These are phyloP conservation scores for Lymantria dispar DNA, from an alignment of 2,888 invertebrate genomes.

Conservation along the genomic window DNA sequence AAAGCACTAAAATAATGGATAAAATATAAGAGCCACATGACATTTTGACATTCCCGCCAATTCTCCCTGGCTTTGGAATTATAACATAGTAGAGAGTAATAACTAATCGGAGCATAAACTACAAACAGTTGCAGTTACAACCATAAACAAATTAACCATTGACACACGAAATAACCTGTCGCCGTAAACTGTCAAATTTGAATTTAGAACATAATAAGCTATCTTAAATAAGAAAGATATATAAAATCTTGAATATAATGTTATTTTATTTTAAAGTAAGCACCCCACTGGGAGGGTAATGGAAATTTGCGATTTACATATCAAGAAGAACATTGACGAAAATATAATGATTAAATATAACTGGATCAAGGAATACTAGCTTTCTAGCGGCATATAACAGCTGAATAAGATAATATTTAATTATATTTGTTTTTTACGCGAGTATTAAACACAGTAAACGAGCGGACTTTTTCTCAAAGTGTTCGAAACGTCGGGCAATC, in stretches of 20 bases:
- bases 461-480: too few relatives aligned
- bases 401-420: too few relatives aligned
- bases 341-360: not conserved
- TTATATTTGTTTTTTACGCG: too few relatives aligned
- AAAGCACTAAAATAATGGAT: too few relatives aligned
- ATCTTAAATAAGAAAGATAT: not conserved
- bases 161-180: not conserved
- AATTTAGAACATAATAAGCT: not conserved
- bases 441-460: too few relatives aligned
- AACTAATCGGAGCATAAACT: too few relatives aligned
- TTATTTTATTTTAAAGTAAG: not conserved
- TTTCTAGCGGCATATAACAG: too few relatives aligned
- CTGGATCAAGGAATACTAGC: too few relatives aligned
- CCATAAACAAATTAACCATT: not conserved
- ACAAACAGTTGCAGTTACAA: not conserved
- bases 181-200: not conserved
- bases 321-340: conserved; percentile 12
- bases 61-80: too few relatives aligned
- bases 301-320: not conserved
- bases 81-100: not conserved
- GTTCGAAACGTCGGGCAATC: too few relatives aligned
- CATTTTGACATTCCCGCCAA: too few relatives aligned
- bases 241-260: not conserved
- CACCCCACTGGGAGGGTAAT: not conserved
- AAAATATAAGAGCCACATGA: too few relatives aligned